These are phyloP conservation scores for Ridgeia piscesae DNA, from an alignment of 1,140 invertebrate species.

Conservation along the genomic window DNA sequence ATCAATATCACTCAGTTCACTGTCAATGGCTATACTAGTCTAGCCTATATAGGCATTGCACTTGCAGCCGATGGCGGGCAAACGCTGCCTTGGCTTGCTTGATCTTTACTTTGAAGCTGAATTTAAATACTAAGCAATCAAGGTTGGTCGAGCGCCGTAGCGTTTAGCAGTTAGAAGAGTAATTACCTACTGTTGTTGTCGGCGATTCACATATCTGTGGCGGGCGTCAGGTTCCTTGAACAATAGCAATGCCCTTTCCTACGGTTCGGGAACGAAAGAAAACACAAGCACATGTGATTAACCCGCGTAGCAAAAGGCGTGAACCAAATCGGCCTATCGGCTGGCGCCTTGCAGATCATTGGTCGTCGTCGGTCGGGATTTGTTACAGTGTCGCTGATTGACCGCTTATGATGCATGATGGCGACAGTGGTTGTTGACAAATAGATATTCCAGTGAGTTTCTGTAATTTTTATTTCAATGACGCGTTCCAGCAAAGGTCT, in stretches of 20 bases:
- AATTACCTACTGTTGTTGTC: neutral
- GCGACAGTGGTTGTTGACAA: neutral
- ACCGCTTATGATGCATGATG: neutral
- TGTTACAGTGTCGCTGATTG: neutral
- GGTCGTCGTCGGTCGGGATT: neutral
- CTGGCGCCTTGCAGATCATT: neutral
- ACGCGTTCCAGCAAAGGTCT: neutral
- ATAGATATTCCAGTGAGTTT: neutral
- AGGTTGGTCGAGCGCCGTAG: neutral
- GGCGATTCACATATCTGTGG: neutral
- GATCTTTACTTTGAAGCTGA: neutral
- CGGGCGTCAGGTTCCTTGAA: neutral
- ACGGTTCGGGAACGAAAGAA: neutral
- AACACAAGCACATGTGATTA: constrained; percentile 5
- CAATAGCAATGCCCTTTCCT: neutral
- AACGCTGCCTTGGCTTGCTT: neutral
- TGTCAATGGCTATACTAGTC: no score
- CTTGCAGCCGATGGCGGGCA: neutral
- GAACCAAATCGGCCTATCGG: neutral
- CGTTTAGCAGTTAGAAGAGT: neutral
- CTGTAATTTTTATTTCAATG: neutral
- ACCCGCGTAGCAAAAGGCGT: neutral
- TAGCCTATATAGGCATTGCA: no score
- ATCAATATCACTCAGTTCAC: no score
- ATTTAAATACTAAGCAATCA: neutral